A percentile compares a stretch with the other conserved stretches of the same genome.
Conservation (phyloP, 2,797 vertebrate species). For the Melanotaenia trifasciata region DNA sequence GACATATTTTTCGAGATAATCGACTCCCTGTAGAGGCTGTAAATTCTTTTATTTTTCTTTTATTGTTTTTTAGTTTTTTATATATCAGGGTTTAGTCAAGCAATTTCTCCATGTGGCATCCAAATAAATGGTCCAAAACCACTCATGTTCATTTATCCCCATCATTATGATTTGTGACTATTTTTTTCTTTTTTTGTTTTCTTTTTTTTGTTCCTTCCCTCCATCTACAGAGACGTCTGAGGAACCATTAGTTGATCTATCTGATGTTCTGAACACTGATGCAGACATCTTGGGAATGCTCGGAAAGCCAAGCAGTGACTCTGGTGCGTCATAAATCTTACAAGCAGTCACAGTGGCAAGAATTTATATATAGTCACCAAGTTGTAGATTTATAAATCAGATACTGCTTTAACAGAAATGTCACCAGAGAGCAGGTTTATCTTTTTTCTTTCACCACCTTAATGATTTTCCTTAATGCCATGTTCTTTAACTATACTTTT, state of each 20-base stretch:
- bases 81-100: constrained; percentile 1
- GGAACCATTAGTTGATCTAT: constrained; percentile 94
- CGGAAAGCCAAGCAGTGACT: constrained; percentile 92
- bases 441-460: constrained; percentile 49
- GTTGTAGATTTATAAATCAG: constrained; percentile 32
- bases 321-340: constrained; percentile 86
- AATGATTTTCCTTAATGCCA: constrained; percentile 44
- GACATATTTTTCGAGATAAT: neutral
- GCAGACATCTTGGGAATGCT: constrained; percentile 98
- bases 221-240: constrained; percentile 87
- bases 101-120: constrained; percentile 13
- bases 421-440: constrained; percentile 49
- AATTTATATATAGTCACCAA: constrained; percentile 48
- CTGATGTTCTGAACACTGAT: constrained; percentile 95
- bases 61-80: neutral
- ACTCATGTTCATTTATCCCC: constrained; percentile 67
- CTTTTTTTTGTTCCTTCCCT: constrained; percentile 20
- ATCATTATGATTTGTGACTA: constrained; percentile 75
- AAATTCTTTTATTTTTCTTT: neutral
- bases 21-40: neutral
- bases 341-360: constrained; percentile 59
- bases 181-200: constrained; percentile 40
- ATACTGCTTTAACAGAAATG: constrained; percentile 36
- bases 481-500: constrained; percentile 70
- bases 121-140: constrained; percentile 50